These are phyloP conservation scores for Colistium nudipinnis DNA, from an alignment of 2,113 vertebrate genomes.

Conservation along the genomic window DNA sequence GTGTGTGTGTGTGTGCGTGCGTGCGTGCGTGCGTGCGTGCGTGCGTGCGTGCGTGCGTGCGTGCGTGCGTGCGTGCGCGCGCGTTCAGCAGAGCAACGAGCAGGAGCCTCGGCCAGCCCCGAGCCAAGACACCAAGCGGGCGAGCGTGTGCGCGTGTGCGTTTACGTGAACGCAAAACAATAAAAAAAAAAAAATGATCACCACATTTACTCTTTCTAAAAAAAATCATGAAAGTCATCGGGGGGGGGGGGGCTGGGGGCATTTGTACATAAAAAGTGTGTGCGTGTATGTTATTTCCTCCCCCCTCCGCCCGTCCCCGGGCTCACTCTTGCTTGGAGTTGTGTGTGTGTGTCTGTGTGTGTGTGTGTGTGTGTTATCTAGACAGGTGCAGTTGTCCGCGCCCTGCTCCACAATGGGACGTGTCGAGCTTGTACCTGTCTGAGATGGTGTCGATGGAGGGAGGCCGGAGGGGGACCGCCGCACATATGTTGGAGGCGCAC, in stretches of 20 bases:
- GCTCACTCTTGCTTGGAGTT: constrained; percentile 17
- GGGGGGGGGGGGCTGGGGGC: too few relatives aligned
- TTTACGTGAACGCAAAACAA: too few relatives aligned
- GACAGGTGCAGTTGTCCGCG: constrained; percentile 64
- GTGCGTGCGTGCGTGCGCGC: constrained; percentile 3
- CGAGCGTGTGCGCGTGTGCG: constrained; percentile 13
- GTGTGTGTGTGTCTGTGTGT: constrained; percentile 20
- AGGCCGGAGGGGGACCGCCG: neutral
- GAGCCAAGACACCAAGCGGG: too few relatives aligned
- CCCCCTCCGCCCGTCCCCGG: neutral
- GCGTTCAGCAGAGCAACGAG: constrained; percentile 49
- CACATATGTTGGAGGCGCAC: constrained; percentile 1
- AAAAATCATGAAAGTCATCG: too few relatives aligned
- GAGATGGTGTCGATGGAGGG: constrained; percentile 63
- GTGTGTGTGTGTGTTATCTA: constrained; percentile 52
- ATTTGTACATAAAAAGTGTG: constrained; percentile 16
- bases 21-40: constrained; percentile 4
- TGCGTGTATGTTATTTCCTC: constrained; percentile 11
- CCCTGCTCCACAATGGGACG: constrained; percentile 55
- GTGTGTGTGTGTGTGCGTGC: neutral
- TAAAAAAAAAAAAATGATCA: neutral
- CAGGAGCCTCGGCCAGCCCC: constrained; percentile 27
- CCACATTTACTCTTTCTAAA: too few relatives aligned
- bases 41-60: neutral
- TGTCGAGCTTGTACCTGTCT: constrained; percentile 44